Base-by-base conservation (phyloP, 2,113 vertebrate genomes). In the Poecile atricapillus region DNA sequence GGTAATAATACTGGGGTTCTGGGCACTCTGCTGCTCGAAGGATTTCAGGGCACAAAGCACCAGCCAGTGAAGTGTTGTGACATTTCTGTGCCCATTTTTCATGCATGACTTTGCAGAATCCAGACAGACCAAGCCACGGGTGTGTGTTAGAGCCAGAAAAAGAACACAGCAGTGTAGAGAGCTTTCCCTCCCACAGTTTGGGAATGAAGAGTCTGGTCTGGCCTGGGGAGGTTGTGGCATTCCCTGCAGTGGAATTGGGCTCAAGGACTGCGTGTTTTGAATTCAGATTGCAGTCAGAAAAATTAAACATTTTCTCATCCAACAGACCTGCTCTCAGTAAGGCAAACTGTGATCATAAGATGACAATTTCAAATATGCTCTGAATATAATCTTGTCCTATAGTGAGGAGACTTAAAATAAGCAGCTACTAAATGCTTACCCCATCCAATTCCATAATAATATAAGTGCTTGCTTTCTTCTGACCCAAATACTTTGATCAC, bases 401-500 rank as follows among this genome's bases (percentile, higher is more conserved):
- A 62, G 35, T 31, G 23, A 90, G 62, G 17, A 79, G 20, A 90
- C 56, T 63, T 65, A 52, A 50, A 90, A 24, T 28, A 64, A 90
- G 53, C 35, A 92, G 81, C 56, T 43, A 13, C 39, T 76, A 70
- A 91, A 80, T n/a, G 82, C 98, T 85, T 97, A 99, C 99, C 99
- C 99, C 99, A 99, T 79, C 99, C 99, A 31, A 99, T 98, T 86
- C 98, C 98, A 2, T 99, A 99, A 97, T 99, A 99, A 94, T 99
- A 99, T 35, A 98, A 97, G 93, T 98, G 99, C 87, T 99, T 99
- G 98, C 99, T 99, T 90, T 98, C 98, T 96, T 99, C 99, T 1
- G 99, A 99, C 63, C 99, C 99, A 18, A 99, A 99, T 89, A 99
- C 99, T 97, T 99, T 99, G 96, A 99, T 97, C 87, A 99, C 99